These are phyloP conservation scores for Pentamera pediparva DNA, from an alignment of 53 echinoderm and acorn worm species.

Conservation along the genomic window DNA sequence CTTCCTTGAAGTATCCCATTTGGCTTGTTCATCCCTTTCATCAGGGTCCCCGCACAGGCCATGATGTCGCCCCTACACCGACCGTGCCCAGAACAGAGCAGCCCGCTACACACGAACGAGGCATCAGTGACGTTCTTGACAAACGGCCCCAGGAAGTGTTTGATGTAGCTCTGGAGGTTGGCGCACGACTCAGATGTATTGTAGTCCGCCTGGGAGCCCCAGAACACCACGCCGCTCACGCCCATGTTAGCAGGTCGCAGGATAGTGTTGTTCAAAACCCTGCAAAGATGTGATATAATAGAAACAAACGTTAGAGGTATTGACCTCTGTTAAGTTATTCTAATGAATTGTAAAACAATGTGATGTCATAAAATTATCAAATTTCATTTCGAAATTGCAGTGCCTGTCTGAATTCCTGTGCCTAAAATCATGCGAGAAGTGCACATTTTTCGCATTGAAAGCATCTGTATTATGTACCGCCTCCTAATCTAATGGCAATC, in stretches of 20 bases:
- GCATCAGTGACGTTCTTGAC: constrained; percentile 38
- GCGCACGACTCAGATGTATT: constrained; percentile 17
- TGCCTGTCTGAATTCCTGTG: neutral
- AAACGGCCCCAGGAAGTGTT: constrained; percentile 49
- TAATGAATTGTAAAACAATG: neutral
- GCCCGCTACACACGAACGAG: constrained; percentile 45
- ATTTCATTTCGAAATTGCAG: neutral
- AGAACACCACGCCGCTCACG: constrained; percentile 60
- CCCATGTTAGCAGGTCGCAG: constrained; percentile 61
- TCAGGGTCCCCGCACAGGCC: constrained; percentile 21
- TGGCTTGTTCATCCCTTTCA: neutral
- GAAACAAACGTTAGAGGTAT: neutral
- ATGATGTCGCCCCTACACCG: constrained; percentile 74
- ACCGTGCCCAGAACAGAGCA: constrained; percentile 58
- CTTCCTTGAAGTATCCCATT: neutral
- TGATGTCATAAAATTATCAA: neutral
- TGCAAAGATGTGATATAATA: constrained; percentile 17
- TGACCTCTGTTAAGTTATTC: neutral
- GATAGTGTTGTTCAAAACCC: constrained; percentile 60
- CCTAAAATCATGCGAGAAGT: no score
- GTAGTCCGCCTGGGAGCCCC: constrained; percentile 55
- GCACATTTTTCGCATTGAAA: no score
- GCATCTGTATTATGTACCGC: no score
- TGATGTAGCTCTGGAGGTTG: constrained; percentile 34
- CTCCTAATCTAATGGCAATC: no score